phyloP scores from a whole-genome alignment of 2,113 vertebrate species.

The Sapayoa aenigma region DNA sequence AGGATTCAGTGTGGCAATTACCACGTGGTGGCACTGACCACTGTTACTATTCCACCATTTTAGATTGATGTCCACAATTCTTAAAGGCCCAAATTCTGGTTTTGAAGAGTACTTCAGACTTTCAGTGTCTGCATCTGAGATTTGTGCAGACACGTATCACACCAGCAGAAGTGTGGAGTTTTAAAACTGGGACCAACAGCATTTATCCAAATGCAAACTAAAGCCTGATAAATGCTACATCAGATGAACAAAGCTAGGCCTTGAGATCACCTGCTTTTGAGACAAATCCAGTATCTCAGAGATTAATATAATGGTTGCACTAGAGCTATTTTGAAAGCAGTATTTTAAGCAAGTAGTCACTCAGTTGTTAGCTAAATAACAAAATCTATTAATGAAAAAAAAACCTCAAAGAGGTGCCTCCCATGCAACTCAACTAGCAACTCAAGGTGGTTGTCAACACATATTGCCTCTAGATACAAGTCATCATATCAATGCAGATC shows the following conservation, averaged over 20 bases:
- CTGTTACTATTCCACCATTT: background rate
- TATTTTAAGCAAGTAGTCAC: background rate
- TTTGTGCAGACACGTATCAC: background rate
- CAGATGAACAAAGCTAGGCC: background rate
- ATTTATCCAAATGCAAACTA: background rate
- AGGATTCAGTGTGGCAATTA: background rate
- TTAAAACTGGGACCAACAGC: rapidly evolving
- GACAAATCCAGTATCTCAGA: background rate
- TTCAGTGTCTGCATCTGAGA: background rate
- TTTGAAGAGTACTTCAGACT: background rate
- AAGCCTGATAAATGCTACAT: background rate
- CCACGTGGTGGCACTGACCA: background rate
- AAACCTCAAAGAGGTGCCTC: background rate
- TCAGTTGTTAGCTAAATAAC: background rate
- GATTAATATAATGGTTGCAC: background rate
- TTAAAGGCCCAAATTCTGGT: background rate
- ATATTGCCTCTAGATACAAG: background rate
- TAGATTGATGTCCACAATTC: background rate
- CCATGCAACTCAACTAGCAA: background rate
- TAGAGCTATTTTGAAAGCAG: background rate
- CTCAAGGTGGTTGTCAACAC: background rate
- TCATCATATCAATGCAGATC: background rate
- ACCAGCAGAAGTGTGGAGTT: background rate
- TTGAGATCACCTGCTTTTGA: background rate
- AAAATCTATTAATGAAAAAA: background rate